phyloP scores from a whole-genome alignment of 2,113 vertebrate species.

The Campylomormyrus tamandua region DNA sequence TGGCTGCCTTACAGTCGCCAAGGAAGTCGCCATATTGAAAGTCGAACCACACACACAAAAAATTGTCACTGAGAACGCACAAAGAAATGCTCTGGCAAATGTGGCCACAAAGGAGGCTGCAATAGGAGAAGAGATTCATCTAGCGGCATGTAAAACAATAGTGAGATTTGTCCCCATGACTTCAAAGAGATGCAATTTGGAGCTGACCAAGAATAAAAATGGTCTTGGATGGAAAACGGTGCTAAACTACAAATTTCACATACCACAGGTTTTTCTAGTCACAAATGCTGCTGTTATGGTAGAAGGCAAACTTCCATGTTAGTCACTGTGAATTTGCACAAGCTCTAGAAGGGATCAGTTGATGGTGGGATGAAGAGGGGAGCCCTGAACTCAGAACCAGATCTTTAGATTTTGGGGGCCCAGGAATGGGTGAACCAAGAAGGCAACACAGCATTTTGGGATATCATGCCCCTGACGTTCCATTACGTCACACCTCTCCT shows the following conservation, averaged over 20 bases:
- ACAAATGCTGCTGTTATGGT: not conserved
- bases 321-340: not conserved
- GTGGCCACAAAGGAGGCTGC: not conserved
- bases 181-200: not conserved
- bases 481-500: not conserved
- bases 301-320: not conserved
- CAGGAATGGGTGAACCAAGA: not conserved
- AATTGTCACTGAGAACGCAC: not conserved
- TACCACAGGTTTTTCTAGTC: not conserved
- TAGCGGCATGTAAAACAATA: not conserved
- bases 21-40: not conserved
- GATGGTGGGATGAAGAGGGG: not conserved
- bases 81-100: not conserved
- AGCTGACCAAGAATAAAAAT: not conserved
- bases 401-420: not conserved
- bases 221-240: not conserved
- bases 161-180: not conserved
- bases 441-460: not conserved
- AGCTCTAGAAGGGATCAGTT: not conserved
- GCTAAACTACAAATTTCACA: not conserved
- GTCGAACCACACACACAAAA: not conserved
- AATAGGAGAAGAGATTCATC: not conserved
- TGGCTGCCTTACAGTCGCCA: not conserved
- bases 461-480: not conserved
- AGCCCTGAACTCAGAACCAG: not conserved